phyloP scores from a whole-genome alignment of 2,888 invertebrate genomes.

The Tinea semifulvella region DNA sequence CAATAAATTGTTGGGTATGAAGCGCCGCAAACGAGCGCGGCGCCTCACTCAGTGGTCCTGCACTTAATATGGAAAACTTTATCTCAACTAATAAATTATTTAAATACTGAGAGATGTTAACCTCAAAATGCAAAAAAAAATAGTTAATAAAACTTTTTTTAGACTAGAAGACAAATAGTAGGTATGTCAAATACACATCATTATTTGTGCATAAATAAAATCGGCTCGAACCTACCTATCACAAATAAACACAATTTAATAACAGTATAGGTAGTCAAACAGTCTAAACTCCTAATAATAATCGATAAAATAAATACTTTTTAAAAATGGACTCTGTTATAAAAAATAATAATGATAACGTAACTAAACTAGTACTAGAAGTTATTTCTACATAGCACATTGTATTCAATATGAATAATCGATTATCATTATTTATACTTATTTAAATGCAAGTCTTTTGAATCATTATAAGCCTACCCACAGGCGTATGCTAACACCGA shows the following conservation, averaged over 20 bases:
- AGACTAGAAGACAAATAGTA: slow-evolving; percentile 9
- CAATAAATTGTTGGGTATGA: background rate
- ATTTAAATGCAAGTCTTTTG: slow-evolving; percentile 14
- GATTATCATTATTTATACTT: slow-evolving; percentile 7
- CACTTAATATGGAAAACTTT: background rate
- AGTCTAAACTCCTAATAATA: slow-evolving; percentile 7
- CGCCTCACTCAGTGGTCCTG: background rate
- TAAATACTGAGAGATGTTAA: background rate
- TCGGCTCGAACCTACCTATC: slow-evolving; percentile 1
- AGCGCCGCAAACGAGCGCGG: background rate
- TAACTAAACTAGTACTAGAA: slow-evolving; percentile 5
- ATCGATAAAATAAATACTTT: slow-evolving; percentile 8
- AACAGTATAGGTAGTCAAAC: background rate
- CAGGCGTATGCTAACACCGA: too few relatives aligned
- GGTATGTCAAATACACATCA: background rate
- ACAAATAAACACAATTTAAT: slow-evolving; percentile 1
- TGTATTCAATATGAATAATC: slow-evolving; percentile 9
- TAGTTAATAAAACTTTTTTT: background rate
- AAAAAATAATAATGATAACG: slow-evolving; percentile 6
- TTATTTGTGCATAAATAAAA: slow-evolving; percentile 1
- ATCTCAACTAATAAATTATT: background rate
- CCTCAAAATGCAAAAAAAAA: background rate
- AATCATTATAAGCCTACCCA: slow-evolving; percentile 11
- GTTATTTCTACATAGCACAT: slow-evolving; percentile 12
- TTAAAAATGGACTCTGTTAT: slow-evolving; percentile 6